These are phyloP conservation scores for Acrocyrtus sp. DNA, from an alignment of 2,888 invertebrate genomes.

Conservation along the genomic window DNA sequence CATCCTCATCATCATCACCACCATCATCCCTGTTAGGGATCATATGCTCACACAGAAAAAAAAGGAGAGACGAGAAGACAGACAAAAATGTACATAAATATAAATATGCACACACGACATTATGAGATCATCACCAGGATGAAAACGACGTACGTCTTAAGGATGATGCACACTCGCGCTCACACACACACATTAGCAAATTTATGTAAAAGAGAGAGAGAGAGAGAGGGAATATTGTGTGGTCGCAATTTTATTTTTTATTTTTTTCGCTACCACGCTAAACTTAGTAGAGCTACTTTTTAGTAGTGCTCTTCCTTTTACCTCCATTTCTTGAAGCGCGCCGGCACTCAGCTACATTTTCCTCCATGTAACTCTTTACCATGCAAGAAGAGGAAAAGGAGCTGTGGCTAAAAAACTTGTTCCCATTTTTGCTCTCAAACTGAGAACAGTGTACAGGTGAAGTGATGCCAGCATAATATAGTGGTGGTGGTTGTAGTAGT, in stretches of 20 bases:
- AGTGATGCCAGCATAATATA: no score
- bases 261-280: slow-evolving; percentile 35
- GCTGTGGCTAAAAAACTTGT: no score
- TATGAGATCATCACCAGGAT: slow-evolving; percentile 56
- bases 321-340: slow-evolving; percentile 13
- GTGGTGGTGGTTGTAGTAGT: no score
- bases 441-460: no score
- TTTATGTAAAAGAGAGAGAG: not conserved
- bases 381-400: no score
- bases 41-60: slow-evolving; percentile 1
- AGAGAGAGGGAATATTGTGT: slow-evolving; percentile 40
- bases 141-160: no score
- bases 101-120: slow-evolving; percentile 34
- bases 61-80: not conserved
- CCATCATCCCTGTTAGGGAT: slow-evolving; percentile 4
- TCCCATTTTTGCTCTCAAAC: no score
- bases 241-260: slow-evolving; percentile 47
- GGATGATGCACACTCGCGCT: no score
- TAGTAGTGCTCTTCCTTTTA: no score
- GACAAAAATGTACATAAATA: slow-evolving; percentile 18
- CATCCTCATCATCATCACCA: slow-evolving; percentile 25
- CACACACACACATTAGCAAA: slow-evolving; percentile 10
- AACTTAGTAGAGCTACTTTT: no score
- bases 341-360: no score
- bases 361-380: no score